Base-by-base conservation (phyloP, 2,797 vertebrate genomes). In the Acipenser ruthenus region DNA sequence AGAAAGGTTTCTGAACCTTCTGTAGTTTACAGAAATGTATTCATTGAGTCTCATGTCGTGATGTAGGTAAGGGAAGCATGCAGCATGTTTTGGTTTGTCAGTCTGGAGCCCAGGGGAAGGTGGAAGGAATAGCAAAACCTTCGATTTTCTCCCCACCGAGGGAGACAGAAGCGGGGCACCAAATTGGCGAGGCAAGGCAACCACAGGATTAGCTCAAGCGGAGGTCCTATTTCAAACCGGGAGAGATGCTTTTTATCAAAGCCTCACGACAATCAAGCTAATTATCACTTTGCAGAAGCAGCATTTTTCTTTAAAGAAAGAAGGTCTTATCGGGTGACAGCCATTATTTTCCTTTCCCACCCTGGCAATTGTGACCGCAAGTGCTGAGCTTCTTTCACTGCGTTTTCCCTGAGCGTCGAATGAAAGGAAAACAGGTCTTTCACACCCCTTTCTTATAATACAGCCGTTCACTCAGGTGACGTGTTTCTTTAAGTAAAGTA, bases 271-370 rank as follows among this genome's bases (percentile, higher is more conserved):
- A 82, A 80, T 80, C 78, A 73, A 75, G 63, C 75, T 84, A 87
- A 91, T 89, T 87, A 86, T 86, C 82, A 76, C 78, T 75, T 80
- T 70, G 80, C 75, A 64, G 63, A 66, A 70, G 72, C 71, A 67
- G 70, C 65, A 70, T 76, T 77, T 74, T 64, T 37, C 47, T 68
- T 74, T 67, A 74, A 72, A 72, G 68, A 82, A 76, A 81, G 74
- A 71, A 73, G 71, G 75, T 74, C 81, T 85, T 84, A 84, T 87
- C 84, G 74, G 82, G 80, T 77, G 82, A 84, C 84, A 80, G 48
- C 62, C 52, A 69, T 70, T 71, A 75, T 68, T 66, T 66, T 68
- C 77, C 77, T 82, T 80, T 77, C 80, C 81, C 79, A 71, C 67
- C 68, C 71, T 69, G 66, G 79, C 76, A 79, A 80, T 82, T 84